Evolutionary conservation across 1,140 invertebrate genomes (phyloP), one percentile per base, ranked within the genome.

Genomic region (Conus ventricosus): DNA sequence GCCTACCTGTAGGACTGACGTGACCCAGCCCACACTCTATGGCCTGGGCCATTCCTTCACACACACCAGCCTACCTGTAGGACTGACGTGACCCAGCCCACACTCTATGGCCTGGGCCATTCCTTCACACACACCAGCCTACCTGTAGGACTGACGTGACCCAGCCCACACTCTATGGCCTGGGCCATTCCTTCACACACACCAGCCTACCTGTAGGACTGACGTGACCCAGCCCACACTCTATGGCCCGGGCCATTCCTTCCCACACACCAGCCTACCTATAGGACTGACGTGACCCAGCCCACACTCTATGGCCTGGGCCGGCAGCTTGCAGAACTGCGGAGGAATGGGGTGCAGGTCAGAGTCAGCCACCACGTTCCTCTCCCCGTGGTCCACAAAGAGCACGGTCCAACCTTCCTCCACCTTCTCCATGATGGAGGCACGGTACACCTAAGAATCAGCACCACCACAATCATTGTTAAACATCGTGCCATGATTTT

Each of bases 371-470:
- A 93, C 88, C 15, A 39, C 51, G 51, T 91, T 90, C 4, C 39
- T 84, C 71, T 92, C 90, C 60, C 92, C 92, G 89, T 91, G 92
- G 84, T 93, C 92, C 55, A 92, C 84, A 83, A 91, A 93, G 71
- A 92, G 90, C 51, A 89, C 85, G 27, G 57, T 78, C 85, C 84
- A 80, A 8, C 83, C 57, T 7, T 85, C 25, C 23, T 87, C 84
- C 15, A 78, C 17, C 20, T 85, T 63, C 53, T 87, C 88, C 67
- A 90, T n/a, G 3, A 93, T 83, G 39, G 85, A 76, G 17, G 84
- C 91, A 84, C 92, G 84, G 88, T 93, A 92, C 92, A 93, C 39
- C 89, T 91, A 55, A 10, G 84, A 84, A 25, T 39, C 25, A 87
- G 60, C 23, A 78, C 17, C 20, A 84, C 6, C 23, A 17, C 53